Evolutionary conservation across 2,888 invertebrate genomes (phyloP), one percentile per base, ranked within the genome.

Genomic region (Microdon myrmicae): DNA sequence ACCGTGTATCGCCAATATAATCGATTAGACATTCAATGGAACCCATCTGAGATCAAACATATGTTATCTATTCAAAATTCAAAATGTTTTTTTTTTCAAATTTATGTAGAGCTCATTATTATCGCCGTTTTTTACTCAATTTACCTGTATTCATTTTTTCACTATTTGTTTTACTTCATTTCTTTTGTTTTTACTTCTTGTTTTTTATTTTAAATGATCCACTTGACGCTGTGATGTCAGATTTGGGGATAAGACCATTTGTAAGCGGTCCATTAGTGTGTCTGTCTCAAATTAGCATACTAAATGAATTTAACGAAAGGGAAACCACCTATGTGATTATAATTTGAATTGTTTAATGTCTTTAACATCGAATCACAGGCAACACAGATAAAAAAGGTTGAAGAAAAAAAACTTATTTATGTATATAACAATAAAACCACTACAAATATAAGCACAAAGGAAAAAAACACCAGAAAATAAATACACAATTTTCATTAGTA

Each of bases 271-370:
- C 23, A 23, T 22, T 9, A 38, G 14, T 7, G 20, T n/a, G 16
- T 35, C 19, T 8, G 3, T 16, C n/a, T 23, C n/a, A n/a, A 43
- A 56, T 64, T 53, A 43, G 7, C 56, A 64, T 64, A 47, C 44
- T 35, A 44, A 61, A 61, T 29, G 39, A 56, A 34, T 37, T 29
- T 22, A 51, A 53, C 23, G 58, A 64, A 64, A 64, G 51, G 64
- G 51, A 53, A 64, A 64, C 38, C 56, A 37, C 28, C 23, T 17
- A 23, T 28, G 13, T 49, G 12, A 45, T 45, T 45, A 44, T 37
- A 56, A 49, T 56, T 41, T 25, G 22, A 47, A 51, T 56, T 26
- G 25, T 47, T 22, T 38, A 53, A 53, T 32, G 10, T 23, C 44
- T 39, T 44, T 32, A 4, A 37, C n/a, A n/a, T n/a, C n/a, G n/a